Conservation (phyloP, 2,113 vertebrate genomes). For the Chloropsis hardwickii region DNA sequence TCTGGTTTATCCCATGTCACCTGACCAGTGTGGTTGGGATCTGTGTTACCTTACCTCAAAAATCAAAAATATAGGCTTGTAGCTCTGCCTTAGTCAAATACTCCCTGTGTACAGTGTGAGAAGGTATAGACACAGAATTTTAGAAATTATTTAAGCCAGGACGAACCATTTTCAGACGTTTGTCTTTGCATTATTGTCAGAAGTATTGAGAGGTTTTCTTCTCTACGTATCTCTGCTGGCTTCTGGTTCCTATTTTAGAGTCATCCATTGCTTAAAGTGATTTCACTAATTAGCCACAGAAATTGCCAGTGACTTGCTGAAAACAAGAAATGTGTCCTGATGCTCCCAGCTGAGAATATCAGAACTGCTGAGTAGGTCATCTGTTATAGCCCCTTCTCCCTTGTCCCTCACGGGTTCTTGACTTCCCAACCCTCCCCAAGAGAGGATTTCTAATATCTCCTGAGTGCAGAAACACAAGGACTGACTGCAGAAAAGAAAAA, state of each 20-base stretch:
- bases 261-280: not conserved
- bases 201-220: not conserved
- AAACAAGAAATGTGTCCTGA: not conserved
- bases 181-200: not conserved
- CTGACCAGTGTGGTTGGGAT: not conserved
- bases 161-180: not conserved
- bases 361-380: not conserved
- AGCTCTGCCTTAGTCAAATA: not conserved
- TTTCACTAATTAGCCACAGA: not conserved
- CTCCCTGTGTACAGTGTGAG: not conserved
- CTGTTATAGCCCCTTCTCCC: fast-evolving
- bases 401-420: fast-evolving
- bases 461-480: not conserved
- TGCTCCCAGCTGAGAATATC: not conserved
- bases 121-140: not conserved
- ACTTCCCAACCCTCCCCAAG: not conserved
- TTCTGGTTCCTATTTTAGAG: not conserved
- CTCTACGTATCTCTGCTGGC: not conserved
- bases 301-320: not conserved
- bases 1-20: not conserved
- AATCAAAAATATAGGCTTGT: not conserved
- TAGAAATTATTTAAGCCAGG: not conserved
- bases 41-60: not conserved
- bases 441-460: not conserved
- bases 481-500: not conserved